Evolutionary conservation across 2,888 invertebrate genomes (phyloP).

Genomic region (Oscheius myriophilus): DNA sequence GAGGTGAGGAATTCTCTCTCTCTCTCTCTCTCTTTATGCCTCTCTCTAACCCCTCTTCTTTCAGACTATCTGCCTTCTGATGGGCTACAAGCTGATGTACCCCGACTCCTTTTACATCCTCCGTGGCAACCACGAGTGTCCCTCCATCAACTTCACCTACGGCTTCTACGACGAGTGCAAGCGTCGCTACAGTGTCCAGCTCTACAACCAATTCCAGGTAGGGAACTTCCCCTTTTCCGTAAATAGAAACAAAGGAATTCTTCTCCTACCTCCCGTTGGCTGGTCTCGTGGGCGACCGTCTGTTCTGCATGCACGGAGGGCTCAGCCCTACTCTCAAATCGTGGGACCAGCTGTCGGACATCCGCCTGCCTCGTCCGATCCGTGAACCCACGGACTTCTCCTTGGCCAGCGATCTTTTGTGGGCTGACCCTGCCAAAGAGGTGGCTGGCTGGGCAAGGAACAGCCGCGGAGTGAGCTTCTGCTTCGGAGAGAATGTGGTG

Average conservation of each 20-base stretch:
- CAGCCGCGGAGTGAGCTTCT: constrained; percentile 45
- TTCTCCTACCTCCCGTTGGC: constrained; percentile 50
- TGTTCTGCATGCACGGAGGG: constrained; percentile 54
- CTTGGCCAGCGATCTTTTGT: background rate
- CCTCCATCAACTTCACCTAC: constrained; percentile 50
- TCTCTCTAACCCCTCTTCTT: constrained; percentile 14
- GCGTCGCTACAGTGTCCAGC: constrained; percentile 42
- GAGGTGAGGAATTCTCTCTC: background rate
- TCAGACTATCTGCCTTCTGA: constrained; percentile 44
- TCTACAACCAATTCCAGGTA: constrained; percentile 55
- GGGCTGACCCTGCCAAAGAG: constrained; percentile 24
- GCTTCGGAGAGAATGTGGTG: constrained; percentile 49
- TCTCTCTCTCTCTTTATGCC: background rate
- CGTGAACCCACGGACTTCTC: too few species aligned
- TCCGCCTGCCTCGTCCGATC: background rate
- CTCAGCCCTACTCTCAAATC: constrained; percentile 39
- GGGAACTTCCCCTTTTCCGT: background rate
- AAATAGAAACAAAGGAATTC: constrained; percentile 32
- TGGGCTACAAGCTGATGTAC: constrained; percentile 48
- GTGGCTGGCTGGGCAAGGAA: constrained; percentile 43
- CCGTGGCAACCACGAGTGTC: constrained; percentile 56
- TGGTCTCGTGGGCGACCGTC: constrained; percentile 43
- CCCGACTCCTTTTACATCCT: constrained; percentile 50
- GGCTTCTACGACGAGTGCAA: constrained; percentile 59
- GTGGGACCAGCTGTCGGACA: constrained; percentile 25